Base-by-base conservation (phyloP, 1,140 invertebrate genomes). In the Bombus impatiens region DNA sequence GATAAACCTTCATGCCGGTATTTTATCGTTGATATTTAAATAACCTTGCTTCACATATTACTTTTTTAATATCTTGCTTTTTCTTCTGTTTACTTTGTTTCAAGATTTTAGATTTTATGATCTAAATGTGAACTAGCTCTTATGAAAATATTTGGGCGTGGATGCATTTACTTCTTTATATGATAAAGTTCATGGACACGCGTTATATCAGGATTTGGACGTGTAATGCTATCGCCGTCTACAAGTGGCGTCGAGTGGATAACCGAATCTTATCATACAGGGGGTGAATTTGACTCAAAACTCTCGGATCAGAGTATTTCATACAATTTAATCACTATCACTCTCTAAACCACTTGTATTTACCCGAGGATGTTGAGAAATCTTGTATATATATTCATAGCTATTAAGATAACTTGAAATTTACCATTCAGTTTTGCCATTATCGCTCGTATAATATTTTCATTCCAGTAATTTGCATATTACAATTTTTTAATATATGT, bases 291-390 rank as follows among this genome's bases (percentile, higher is more conserved):
- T 37, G 40, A 57, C 35, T 40, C 13, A 28, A n/a, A 72, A 37
- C 32, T 82, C 37, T 47, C 8, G 32, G 13, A 25, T 47, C 22
- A 18, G 37, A 35, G n/a, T 44, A 37, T 78, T 59, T 62, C n/a
- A 72, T 72, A 44, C 10, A 68, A 68, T 37, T 68, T 25, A 68
- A 18, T 68, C 47, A 79, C 53, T 47, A 42, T 78, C 67, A 9
- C 68, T 72, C 42, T 72, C 15, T 18, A 28, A 32, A n/a, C 2
- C n/a, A 53, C 13, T 9, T 42, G 35, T 32, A 53, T 72, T 81
- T 59, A n/a, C 47, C 15, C 22, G 47, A 53, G 18, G 12, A 3
- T 28, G 10, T 81, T 42, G 4, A 22, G 18, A 28, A 71, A 71
- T 81, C 40, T 81, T 72, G 18, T 22, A 28, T 42, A 5, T n/a